These are phyloP conservation scores for Mimachlamys varia DNA, from an alignment of 2,888 invertebrate species.

Conservation along the genomic window DNA sequence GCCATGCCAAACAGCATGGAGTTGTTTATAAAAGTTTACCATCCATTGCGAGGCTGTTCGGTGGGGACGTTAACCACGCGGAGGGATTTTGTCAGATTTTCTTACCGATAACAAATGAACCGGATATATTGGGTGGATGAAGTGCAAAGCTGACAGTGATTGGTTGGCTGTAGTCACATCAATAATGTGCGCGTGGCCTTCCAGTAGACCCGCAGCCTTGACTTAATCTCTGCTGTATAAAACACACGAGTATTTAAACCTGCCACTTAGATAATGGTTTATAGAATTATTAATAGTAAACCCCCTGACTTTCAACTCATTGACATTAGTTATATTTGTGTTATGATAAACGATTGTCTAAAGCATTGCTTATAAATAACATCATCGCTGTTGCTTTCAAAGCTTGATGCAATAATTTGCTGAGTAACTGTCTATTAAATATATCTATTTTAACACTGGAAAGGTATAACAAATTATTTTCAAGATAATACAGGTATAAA, in stretches of 20 bases:
- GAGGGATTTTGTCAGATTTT: constrained; percentile 10
- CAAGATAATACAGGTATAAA: too few species aligned
- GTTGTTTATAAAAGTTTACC: constrained; percentile 11
- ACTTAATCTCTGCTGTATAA: not conserved
- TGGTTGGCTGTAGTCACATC: not conserved
- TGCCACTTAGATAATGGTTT: not conserved
- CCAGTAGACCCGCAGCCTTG: not conserved
- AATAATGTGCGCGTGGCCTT: constrained; percentile 4
- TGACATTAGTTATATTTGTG: not conserved
- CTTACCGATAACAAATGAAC: constrained; percentile 28
- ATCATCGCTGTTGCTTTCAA: too few species aligned
- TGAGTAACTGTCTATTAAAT: too few species aligned
- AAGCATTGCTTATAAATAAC: too few species aligned
- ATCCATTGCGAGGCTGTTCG: not conserved
- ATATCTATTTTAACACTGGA: too few species aligned
- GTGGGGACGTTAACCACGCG: not conserved
- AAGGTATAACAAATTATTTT: too few species aligned
- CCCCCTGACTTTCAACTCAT: not conserved
- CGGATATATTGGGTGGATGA: constrained; percentile 29
- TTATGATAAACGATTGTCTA: not conserved
- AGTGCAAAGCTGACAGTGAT: constrained; percentile 36
- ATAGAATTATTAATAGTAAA: not conserved
- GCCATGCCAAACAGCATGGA: constrained; percentile 28
- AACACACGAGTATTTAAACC: not conserved
- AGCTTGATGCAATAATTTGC: too few species aligned